Evolutionary conservation across 2,888 invertebrate species (phyloP), one percentile per base, ranked within the genome.

Genomic region (Drosophila paucipuncta): DNA sequence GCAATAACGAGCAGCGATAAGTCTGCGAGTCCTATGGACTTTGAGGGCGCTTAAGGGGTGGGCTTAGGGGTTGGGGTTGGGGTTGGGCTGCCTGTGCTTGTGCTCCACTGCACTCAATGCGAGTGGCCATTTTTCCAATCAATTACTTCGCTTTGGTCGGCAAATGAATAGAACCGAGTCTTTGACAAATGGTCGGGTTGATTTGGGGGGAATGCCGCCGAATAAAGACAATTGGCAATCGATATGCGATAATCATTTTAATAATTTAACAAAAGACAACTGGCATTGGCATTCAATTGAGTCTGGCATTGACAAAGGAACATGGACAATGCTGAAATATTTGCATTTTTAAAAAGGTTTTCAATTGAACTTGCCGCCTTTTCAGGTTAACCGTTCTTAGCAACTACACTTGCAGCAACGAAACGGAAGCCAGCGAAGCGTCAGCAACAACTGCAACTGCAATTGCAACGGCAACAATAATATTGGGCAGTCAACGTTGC

Each of bases 121-220:
- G 88, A 85, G 82, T 88, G 82, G 73, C 76, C 89, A 77, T 83
- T 86, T 86, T 86, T 88, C 86, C 86, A 86, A 86, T 90, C 86
- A 86, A 90, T 86, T 86, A 90, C 89, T 43, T 73, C 71, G 52
- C 52, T 53, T 41, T 33, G 65, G 49, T 43, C 22, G 53, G 55
- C 41, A 68, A 76, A 60, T 55, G 60, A 66, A 80, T 54, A 37
- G 52, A 25, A 16, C 22, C 10, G 43, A 31, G 39, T 28, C 30
- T 33, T 2, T 30, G 47, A 57, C 33, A 47, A 35, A 35, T 13
- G 37, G 35, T 18, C 28, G 13, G 52, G 43, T 22, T 50, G 43
- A 2, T 33, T 33, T 33, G 11, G 35, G 35, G 28, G 35, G 5
- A 30, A 10, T 47, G 47, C 47, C 31, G 43, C 25, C 35, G 33